Evolutionary conservation across 2,797 vertebrate species (phyloP).

Genomic region (Liparis tanakae): DNA sequence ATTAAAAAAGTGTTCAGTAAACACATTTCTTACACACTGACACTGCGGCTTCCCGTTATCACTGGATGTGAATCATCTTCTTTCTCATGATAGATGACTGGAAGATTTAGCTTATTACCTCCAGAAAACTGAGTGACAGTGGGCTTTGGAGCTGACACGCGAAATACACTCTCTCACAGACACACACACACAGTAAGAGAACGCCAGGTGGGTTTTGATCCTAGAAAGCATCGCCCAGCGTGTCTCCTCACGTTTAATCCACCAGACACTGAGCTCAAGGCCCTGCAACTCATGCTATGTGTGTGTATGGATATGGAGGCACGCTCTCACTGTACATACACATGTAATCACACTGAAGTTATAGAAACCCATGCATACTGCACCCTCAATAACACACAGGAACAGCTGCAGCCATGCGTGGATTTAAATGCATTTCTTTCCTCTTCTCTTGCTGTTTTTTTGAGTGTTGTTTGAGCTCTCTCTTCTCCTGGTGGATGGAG

Average conservation of each 20-base stretch:
- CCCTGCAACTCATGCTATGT: conserved; percentile 37
- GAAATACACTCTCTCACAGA: conserved; percentile 19
- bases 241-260: conserved; percentile 58
- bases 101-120: conserved; percentile 55
- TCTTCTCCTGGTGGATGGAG: conserved; percentile 33
- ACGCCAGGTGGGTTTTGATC: conserved; percentile 42
- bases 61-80: conserved; percentile 47
- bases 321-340: conserved; percentile 6
- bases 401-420: conserved; percentile 18
- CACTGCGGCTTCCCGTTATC: conserved; percentile 40
- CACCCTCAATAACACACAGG: conserved; percentile 3
- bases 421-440: conserved; percentile 19
- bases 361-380: conserved; percentile 34
- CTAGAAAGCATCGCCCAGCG: conserved; percentile 65
- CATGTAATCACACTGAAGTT: conserved; percentile 2
- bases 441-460: conserved; percentile 14
- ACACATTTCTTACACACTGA: conserved; percentile 25
- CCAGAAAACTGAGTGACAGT: conserved; percentile 65
- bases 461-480: conserved; percentile 31
- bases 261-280: conserved; percentile 56
- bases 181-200: conserved; percentile 29
- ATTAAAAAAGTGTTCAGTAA: background rate
- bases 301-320: conserved; percentile 7
- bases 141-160: conserved; percentile 42
- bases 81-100: conserved; percentile 40